Evolutionary conservation across 2,888 invertebrate genomes (phyloP).

Genomic region (Drosophila nr. medialis): DNA sequence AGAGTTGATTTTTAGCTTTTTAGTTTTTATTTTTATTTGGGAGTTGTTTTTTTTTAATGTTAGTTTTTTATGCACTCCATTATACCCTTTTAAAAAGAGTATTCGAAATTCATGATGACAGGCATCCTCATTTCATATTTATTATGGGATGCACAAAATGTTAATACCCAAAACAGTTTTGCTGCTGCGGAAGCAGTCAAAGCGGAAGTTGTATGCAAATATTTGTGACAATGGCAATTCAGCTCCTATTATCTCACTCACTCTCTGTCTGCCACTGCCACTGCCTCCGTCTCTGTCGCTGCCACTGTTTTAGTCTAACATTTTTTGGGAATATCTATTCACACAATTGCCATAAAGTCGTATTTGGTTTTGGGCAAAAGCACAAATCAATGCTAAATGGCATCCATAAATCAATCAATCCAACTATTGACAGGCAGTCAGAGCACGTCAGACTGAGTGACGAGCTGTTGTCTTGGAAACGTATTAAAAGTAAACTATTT

Average conservation of each 20-base stretch:
- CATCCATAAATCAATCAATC: slow-evolving; percentile 79
- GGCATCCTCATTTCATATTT: slow-evolving; percentile 31
- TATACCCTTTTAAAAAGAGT: slow-evolving; percentile 14
- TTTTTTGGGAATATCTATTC: slow-evolving; percentile 17
- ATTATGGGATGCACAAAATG: slow-evolving; percentile 37
- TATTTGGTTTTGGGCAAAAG: slow-evolving; percentile 48
- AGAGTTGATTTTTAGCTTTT: neutral
- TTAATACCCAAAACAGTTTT: slow-evolving; percentile 37
- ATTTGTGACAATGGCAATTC: slow-evolving; percentile 20
- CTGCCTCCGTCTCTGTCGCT: accelerated
- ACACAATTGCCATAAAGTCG: slow-evolving; percentile 41
- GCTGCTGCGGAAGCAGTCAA: slow-evolving; percentile 47
- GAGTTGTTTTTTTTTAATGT: neutral
- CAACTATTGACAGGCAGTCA: slow-evolving; percentile 58
- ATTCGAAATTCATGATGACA: slow-evolving; percentile 12
- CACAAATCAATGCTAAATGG: slow-evolving; percentile 69
- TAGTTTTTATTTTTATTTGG: too few species aligned
- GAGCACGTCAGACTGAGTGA: slow-evolving; percentile 53
- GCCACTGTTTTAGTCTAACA: neutral
- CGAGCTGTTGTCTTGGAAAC: slow-evolving; percentile 54
- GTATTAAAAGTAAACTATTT: too few species aligned
- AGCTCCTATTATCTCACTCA: neutral
- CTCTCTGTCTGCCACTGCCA: neutral
- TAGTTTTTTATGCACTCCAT: neutral
- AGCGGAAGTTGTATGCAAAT: slow-evolving; percentile 67